These are phyloP conservation scores for Hyalella azteca DNA, from an alignment of 2,888 invertebrate species.

Conservation along the genomic window DNA sequence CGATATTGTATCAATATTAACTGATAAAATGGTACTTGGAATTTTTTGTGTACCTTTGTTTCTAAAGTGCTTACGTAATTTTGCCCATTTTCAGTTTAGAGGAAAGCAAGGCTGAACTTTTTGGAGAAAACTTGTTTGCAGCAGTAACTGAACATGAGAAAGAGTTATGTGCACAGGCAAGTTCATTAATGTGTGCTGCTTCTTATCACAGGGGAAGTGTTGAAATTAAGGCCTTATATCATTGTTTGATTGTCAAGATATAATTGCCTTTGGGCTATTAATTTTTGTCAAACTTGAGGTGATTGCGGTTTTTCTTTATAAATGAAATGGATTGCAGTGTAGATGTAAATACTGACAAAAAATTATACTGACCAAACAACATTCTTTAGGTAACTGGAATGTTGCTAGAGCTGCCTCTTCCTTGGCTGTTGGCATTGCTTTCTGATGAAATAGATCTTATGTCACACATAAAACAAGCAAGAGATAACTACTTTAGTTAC, in stretches of 20 bases:
- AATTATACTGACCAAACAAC: too few species aligned
- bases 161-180: constrained; percentile 5
- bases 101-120: background rate
- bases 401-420: background rate
- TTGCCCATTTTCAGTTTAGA: background rate
- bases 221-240: background rate
- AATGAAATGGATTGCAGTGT: background rate
- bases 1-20: too few species aligned
- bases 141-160: background rate
- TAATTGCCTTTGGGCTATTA: too few species aligned
- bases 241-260: too few species aligned
- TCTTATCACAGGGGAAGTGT: background rate
- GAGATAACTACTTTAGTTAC: background rate
- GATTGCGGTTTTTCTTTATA: background rate
- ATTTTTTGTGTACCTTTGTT: too few species aligned
- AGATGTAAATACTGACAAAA: too few species aligned
- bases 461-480: background rate
- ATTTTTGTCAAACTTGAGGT: background rate
- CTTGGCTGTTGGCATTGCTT: background rate
- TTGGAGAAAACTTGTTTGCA: background rate
- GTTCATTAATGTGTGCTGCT: too few species aligned
- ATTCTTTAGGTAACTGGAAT: constrained; percentile 14
- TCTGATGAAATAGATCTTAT: background rate
- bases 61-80: background rate
- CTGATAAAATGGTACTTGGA: too few species aligned